These are phyloP conservation scores for Pyrocephalus nanus DNA, from an alignment of 2,797 vertebrate genomes.

Conservation along the genomic window DNA sequence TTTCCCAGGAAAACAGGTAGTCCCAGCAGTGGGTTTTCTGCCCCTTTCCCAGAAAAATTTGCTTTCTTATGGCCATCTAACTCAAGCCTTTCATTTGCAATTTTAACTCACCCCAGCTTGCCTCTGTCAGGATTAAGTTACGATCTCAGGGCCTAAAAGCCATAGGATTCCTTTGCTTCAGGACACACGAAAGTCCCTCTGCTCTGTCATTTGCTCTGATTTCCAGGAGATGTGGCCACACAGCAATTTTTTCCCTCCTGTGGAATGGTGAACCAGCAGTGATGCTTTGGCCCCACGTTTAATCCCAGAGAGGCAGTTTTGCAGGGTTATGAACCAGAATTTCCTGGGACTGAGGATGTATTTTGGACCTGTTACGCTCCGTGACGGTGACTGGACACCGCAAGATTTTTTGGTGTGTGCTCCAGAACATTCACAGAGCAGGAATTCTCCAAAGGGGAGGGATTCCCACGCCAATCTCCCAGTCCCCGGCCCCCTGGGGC, in stretches of 20 bases:
- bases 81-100: neutral
- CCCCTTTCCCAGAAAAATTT: neutral
- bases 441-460: neutral
- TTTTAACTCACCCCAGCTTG: neutral
- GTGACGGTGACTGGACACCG: rapidly evolving
- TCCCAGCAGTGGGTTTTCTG: neutral
- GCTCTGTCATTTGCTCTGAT: neutral
- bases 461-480: neutral
- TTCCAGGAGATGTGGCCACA: neutral
- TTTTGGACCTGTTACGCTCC: neutral
- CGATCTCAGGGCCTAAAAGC: neutral
- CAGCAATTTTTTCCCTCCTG: neutral
- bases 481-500: rapidly evolving
- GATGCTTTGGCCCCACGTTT: neutral
- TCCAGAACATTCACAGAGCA: neutral
- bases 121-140: neutral
- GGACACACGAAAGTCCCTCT: neutral
- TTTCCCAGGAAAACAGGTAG: neutral
- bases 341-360: rapidly evolving
- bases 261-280: rapidly evolving
- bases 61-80: neutral
- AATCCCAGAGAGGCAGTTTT: neutral
- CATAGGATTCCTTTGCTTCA: neutral
- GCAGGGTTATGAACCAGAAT: rapidly evolving
- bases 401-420: neutral